Evolutionary conservation across 1,140 invertebrate genomes (phyloP).

Genomic region (Piezodorus guildinii): DNA sequence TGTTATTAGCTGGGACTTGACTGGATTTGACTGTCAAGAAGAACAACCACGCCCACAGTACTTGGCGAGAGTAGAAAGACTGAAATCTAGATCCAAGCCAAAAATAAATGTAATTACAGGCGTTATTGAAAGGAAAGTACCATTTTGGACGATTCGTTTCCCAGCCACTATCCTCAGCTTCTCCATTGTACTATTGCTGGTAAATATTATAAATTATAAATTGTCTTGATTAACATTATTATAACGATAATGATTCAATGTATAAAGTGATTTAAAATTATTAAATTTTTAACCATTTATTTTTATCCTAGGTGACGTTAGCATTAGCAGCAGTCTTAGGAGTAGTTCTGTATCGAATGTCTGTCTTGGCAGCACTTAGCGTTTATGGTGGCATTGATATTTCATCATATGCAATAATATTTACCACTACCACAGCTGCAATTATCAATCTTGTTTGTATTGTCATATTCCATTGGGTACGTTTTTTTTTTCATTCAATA

Average conservation of each 20-base stretch:
- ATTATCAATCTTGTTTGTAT: conserved; percentile 78
- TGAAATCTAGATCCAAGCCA: conserved; percentile 7
- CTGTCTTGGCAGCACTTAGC: conserved; percentile 57
- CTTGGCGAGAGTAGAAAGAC: conserved; percentile 45
- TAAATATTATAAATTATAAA: conserved; percentile 33
- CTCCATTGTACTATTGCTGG: conserved; percentile 70
- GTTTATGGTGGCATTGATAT: conserved; percentile 47
- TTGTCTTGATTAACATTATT: too few relatives aligned
- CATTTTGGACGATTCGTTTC: conserved; percentile 76
- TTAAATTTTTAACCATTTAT: background rate
- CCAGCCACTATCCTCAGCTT: conserved; percentile 74
- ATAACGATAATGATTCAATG: too few relatives aligned
- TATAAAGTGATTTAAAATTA: too few relatives aligned
- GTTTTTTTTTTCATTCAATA: conserved; percentile 30
- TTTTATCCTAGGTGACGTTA: conserved; percentile 45
- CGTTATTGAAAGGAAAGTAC: conserved; percentile 65
- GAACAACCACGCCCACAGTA: conserved; percentile 81
- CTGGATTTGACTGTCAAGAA: conserved; percentile 72
- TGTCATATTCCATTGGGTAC: conserved; percentile 73
- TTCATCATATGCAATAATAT: conserved; percentile 60
- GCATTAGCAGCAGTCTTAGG: conserved; percentile 78
- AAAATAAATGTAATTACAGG: conserved; percentile 64
- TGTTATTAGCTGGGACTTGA: conserved; percentile 64
- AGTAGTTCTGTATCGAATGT: conserved; percentile 86
- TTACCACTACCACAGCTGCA: conserved; percentile 73